Evolutionary conservation across 2,888 invertebrate genomes (phyloP).

Genomic region (Odontomyia ornata): DNA sequence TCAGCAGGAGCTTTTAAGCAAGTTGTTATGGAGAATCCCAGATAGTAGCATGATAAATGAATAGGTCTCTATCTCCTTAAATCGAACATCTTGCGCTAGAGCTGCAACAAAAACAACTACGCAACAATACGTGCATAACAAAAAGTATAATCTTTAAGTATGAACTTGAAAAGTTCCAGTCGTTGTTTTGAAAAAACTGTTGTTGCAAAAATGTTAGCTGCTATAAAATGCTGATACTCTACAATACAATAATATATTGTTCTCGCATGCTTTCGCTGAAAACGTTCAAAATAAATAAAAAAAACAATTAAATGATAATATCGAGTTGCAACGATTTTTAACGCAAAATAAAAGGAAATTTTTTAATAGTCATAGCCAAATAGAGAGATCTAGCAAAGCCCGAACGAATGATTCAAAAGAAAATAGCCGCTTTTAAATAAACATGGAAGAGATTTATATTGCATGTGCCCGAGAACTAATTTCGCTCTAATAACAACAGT

Average conservation of each 20-base stretch:
- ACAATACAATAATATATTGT: neutral
- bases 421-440: neutral
- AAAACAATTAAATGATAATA: neutral
- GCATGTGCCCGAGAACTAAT: neutral
- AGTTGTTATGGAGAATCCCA: slow-evolving; percentile 80
- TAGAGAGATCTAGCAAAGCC: neutral
- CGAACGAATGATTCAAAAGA: neutral
- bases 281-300: neutral
- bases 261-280: neutral
- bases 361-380: neutral
- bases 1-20: slow-evolving; percentile 78
- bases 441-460: neutral
- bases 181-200: slow-evolving; percentile 19
- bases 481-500: neutral
- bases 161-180: neutral
- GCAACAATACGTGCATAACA: slow-evolving; percentile 1
- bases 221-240: neutral
- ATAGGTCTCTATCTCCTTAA: neutral
- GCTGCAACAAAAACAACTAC: neutral
- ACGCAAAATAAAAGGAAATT: neutral
- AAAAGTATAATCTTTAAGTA: neutral
- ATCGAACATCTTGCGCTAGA: neutral
- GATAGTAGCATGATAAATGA: slow-evolving; percentile 71
- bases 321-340: neutral
- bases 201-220: neutral